These are phyloP conservation scores for Lamellibrachia columna DNA, from an alignment of 2,888 invertebrate genomes.

Conservation along the genomic window DNA sequence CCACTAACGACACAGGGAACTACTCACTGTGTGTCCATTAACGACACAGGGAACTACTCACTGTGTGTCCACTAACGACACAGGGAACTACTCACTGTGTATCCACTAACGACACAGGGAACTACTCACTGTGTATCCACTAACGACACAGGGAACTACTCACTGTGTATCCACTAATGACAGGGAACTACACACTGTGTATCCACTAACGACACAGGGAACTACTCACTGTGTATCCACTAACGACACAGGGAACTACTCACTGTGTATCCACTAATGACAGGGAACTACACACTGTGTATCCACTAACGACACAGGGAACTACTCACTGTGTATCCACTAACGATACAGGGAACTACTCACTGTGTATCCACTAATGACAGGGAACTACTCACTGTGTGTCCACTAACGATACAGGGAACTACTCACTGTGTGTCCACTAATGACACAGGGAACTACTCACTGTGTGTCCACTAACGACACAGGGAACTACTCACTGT, in stretches of 20 bases:
- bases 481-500: neutral
- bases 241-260: neutral
- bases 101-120: slow-evolving; percentile 41
- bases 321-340: slow-evolving; percentile 40
- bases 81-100: neutral
- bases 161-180: neutral
- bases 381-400: neutral
- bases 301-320: neutral
- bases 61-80: neutral
- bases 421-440: slow-evolving; percentile 29
- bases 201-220: neutral
- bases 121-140: slow-evolving; percentile 53
- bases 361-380: neutral
- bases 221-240: slow-evolving; percentile 41
- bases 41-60: neutral
- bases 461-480: neutral
- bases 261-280: neutral
- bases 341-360: neutral
- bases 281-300: neutral
- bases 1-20: no score
- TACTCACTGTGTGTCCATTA: neutral
- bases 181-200: neutral
- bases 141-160: neutral
- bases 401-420: neutral
- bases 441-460: neutral